Conservation (phyloP, 2,113 vertebrate genomes). For the Gymnarchus niloticus region DNA sequence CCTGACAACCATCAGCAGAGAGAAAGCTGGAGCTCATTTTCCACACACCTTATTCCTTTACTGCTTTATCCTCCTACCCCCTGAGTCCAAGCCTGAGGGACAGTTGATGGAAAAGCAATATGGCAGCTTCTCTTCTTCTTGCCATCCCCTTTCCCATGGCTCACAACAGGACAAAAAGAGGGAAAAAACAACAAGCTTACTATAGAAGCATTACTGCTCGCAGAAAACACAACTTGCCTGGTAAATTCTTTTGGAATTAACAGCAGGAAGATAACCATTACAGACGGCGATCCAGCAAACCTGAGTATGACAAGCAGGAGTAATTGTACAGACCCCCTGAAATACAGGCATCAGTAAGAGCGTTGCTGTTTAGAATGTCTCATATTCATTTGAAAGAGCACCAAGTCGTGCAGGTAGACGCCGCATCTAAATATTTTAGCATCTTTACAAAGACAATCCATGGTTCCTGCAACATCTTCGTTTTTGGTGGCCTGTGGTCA, state of each 20-base stretch:
- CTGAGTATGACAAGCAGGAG: background rate
- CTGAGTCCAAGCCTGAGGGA: background rate
- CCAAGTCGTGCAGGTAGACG: background rate
- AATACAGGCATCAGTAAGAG: background rate
- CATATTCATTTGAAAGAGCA: background rate
- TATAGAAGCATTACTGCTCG: background rate
- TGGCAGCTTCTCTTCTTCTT: background rate
- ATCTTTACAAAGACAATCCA: background rate
- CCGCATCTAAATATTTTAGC: too few species aligned
- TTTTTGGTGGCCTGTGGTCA: background rate
- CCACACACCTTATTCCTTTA: background rate
- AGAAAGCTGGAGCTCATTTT: constrained; percentile 34
- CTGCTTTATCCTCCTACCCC: background rate
- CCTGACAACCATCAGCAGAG: constrained; percentile 63
- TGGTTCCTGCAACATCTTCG: background rate
- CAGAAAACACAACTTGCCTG: background rate
- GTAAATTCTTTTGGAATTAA: background rate
- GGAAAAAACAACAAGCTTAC: constrained; percentile 6
- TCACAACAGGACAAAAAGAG: background rate
- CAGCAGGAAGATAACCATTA: background rate
- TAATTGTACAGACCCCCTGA: background rate
- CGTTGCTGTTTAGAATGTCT: background rate
- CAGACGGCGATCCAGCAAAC: background rate
- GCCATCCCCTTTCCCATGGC: background rate
- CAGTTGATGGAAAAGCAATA: background rate